Base-by-base conservation (phyloP, 2,113 vertebrate species). In the Agapornis roseicollis region DNA sequence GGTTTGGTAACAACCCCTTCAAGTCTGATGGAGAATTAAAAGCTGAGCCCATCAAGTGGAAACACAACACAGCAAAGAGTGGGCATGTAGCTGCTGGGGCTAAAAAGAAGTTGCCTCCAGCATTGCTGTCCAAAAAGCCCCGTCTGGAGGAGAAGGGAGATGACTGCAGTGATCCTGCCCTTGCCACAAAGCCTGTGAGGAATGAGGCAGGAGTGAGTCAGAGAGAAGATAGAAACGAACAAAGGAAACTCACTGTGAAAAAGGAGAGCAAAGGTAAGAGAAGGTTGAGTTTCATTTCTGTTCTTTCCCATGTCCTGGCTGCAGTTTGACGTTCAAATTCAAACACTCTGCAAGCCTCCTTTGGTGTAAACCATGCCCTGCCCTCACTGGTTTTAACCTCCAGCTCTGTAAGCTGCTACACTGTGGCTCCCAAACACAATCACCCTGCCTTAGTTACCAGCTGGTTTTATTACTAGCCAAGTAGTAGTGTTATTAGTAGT, bases 231-330 rank as follows among this genome's bases (percentile, higher is more conserved):
- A 98, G 94, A 50, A 98, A 98, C 58, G 98, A 99, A 12, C 97
- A 96, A 9, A 96, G 97, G 90, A 98, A 96, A 71, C 37, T 55
- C 2, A 50, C 94, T 76, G 58, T 91, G 58, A 94, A 96, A 70
- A 96, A 89, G 35, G 94, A 97, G 53, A 98, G 96, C 65, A 98
- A 98, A 99, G 99, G 99, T 99, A 98, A 94, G 85, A 80, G 55
- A 53, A 77, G 56, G 49, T 1, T 2, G 11, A 1, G 46, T 37
- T 41, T 16, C 4, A 5, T 88, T 90, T 64, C 64, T 87, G 46
- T 39, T 20, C 44, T 86, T 83, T 88, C 50, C 39, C 16, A 11
- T 56, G 0, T 58, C 91, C 53, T 70, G 55, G 8, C 46, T 83
- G 22, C 37, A 47, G 19, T 33, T 39, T 1, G 14, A 61, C 66